These are phyloP conservation scores for Ochlodes sylvanus DNA, from an alignment of 2,888 invertebrate genomes.

Conservation along the genomic window DNA sequence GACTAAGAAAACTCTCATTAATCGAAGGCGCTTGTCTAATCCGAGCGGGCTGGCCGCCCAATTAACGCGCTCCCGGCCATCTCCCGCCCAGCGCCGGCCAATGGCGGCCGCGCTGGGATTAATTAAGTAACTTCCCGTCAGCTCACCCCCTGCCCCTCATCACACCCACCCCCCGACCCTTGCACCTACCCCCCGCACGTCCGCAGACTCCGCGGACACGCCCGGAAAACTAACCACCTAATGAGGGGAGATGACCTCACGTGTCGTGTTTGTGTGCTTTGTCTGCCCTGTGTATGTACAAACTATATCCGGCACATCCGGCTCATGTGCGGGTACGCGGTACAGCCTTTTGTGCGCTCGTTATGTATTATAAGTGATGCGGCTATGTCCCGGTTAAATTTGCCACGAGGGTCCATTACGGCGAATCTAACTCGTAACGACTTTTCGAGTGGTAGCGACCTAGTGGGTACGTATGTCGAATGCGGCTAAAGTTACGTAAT, in stretches of 20 bases:
- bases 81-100: constrained; percentile 79
- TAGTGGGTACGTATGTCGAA: constrained; percentile 28
- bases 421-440: constrained; percentile 41
- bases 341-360: constrained; percentile 73
- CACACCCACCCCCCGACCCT: constrained; percentile 41
- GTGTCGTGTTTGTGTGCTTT: constrained; percentile 61
- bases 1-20: constrained; percentile 70
- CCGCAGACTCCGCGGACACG: constrained; percentile 83
- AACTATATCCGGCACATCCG: constrained; percentile 57
- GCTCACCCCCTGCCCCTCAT: constrained; percentile 54
- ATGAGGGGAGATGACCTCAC: constrained; percentile 85
- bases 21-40: constrained; percentile 66
- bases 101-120: constrained; percentile 83
- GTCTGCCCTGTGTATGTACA: constrained; percentile 64
- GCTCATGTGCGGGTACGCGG: constrained; percentile 60
- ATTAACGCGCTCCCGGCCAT: constrained; percentile 83
- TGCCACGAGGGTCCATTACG: constrained; percentile 44
- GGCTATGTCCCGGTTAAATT: constrained; percentile 42
- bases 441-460: constrained; percentile 37
- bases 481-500: constrained; percentile 37
- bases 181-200: constrained; percentile 61
- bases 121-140: constrained; percentile 83
- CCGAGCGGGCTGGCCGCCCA: constrained; percentile 76
- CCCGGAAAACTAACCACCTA: constrained; percentile 85
- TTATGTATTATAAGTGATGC: constrained; percentile 59